A percentile compares a stretch with the other conserved stretches of the same genome.
Evolutionary conservation across 2,797 vertebrate species (phyloP).

Genomic region (Tolypeutes matacus): DNA sequence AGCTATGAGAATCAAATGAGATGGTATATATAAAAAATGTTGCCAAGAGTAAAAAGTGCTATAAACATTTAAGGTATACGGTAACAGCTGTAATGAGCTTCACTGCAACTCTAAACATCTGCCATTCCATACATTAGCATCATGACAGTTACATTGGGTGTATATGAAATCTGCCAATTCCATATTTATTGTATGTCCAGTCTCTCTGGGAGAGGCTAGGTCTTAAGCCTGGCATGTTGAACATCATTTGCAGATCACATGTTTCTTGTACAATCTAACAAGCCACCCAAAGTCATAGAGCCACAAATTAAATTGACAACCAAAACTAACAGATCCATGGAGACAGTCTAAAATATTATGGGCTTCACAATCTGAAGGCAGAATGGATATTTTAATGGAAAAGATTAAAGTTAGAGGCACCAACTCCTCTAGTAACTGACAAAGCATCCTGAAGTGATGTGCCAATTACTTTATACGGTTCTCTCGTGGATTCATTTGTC

Average conservation of each 20-base stretch:
- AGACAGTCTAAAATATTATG: constrained; percentile 82
- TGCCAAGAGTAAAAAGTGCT: neutral
- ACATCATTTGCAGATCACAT: constrained; percentile 4
- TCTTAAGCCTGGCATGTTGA: neutral
- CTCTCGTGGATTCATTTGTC: constrained; percentile 77
- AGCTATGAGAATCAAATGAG: constrained; percentile 38
- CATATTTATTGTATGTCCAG: neutral
- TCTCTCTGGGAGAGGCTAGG: neutral
- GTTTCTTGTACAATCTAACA: constrained; percentile 46
- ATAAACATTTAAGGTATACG: neutral
- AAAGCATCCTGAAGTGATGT: constrained; percentile 78
- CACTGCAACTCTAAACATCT: neutral
- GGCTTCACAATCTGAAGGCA: constrained; percentile 77
- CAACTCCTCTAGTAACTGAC: constrained; percentile 79
- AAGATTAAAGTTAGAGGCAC: constrained; percentile 74
- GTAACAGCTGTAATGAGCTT: neutral
- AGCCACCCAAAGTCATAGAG: constrained; percentile 69
- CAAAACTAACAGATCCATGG: constrained; percentile 79
- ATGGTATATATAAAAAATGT: neutral
- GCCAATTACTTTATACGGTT: constrained; percentile 72
- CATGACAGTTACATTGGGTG: neutral
- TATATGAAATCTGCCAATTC: neutral
- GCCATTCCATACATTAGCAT: neutral
- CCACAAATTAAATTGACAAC: constrained; percentile 84
- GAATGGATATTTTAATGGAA: constrained; percentile 80